These are phyloP conservation scores for Melanerpes aurifrons DNA, from an alignment of 2,113 vertebrate species.

Conservation along the genomic window DNA sequence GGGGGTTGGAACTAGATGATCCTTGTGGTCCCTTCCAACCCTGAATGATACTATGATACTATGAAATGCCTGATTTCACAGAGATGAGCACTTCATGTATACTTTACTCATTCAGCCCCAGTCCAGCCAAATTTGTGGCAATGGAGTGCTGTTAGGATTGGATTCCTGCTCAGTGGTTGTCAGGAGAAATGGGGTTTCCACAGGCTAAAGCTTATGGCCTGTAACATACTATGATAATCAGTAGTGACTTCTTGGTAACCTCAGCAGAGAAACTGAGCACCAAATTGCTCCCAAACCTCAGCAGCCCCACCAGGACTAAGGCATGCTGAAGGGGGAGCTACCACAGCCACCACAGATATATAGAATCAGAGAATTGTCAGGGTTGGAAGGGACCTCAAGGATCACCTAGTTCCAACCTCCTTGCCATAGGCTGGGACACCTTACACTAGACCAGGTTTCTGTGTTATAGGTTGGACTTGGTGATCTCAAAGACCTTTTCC, in stretches of 20 bases:
- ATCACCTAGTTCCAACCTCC: background rate
- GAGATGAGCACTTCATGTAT: background rate
- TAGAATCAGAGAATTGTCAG: too few species aligned
- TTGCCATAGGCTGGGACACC: too few species aligned
- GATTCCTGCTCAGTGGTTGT: background rate
- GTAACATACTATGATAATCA: background rate
- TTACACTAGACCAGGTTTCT: background rate
- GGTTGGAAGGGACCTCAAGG: too few species aligned
- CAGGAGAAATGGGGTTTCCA: background rate
- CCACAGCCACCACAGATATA: background rate
- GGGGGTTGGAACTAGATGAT: too few species aligned
- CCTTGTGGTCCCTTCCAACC: too few species aligned
- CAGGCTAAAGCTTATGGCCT: background rate
- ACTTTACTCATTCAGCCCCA: background rate
- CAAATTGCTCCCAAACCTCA: background rate
- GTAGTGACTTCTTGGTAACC: background rate
- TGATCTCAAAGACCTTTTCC: too few species aligned
- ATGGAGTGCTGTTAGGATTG: background rate
- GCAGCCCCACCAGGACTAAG: background rate
- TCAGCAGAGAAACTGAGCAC: background rate
- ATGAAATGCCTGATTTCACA: background rate
- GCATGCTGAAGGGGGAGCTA: background rate
- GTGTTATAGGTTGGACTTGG: too few species aligned
- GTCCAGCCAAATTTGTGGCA: background rate
- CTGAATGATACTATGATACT: too few species aligned